Conservation (phyloP, 2,888 invertebrate species). For the Macaria notata region DNA sequence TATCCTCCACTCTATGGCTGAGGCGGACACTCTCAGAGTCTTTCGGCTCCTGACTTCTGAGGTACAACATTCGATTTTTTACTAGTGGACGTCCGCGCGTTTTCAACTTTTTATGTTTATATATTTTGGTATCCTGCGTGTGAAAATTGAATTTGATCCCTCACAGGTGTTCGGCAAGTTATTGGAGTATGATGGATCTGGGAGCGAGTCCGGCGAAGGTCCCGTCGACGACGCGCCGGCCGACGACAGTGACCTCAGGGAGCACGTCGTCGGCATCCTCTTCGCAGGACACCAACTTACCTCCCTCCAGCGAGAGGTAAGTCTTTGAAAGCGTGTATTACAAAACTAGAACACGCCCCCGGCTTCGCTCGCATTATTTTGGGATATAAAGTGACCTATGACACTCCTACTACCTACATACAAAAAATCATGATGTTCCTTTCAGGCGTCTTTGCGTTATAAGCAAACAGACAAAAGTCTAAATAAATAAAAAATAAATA, state of each 20-base stretch:
- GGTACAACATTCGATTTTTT: constrained; percentile 61
- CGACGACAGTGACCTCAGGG: constrained; percentile 88
- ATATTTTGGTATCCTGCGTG: no score
- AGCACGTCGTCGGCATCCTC: constrained; percentile 97
- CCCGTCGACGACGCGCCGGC: constrained; percentile 51
- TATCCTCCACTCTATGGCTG: constrained; percentile 93
- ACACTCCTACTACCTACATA: no score
- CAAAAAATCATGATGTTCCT: no score
- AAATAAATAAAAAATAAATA: no score
- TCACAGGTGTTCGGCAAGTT: constrained; percentile 93
- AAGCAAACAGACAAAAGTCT: no score
- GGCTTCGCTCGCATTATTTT: no score
- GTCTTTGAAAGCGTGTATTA: background rate
- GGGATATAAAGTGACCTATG: no score
- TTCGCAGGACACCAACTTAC: constrained; percentile 97
- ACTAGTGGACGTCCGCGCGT: no score
- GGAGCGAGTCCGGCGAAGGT: constrained; percentile 72
- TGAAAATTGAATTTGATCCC: no score
- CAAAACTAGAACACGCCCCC: no score
- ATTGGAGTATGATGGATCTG: constrained; percentile 84
- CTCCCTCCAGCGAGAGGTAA: constrained; percentile 94
- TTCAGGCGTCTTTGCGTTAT: no score
- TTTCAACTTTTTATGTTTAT: no score
- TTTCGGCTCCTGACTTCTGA: constrained; percentile 95
- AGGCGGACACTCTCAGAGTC: constrained; percentile 94